phyloP scores from a whole-genome alignment of 37 sponge, comb jelly and placozoan species.

The Axinella damicornis region DNA sequence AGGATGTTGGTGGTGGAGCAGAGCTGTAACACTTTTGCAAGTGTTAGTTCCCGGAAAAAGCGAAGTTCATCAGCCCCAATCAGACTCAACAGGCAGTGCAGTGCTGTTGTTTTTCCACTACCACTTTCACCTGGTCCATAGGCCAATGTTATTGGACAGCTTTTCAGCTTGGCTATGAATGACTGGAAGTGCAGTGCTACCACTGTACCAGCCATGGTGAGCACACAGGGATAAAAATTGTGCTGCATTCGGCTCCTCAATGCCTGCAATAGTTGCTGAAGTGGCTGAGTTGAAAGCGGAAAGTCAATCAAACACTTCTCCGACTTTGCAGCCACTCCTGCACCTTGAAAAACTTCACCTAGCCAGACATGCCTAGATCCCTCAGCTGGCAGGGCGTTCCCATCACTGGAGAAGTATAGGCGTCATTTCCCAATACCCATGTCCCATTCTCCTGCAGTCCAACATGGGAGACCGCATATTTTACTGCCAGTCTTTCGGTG shows the following conservation, averaged over 20 bases:
- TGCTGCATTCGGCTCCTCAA: neutral
- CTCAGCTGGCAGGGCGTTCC: neutral
- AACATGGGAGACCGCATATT: neutral
- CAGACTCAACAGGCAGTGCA: conserved; percentile 14
- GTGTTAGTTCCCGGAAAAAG: conserved; percentile 24
- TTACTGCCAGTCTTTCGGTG: neutral
- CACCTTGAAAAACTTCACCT: neutral
- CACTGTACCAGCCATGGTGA: conserved; percentile 1
- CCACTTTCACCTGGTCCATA: conserved; percentile 8
- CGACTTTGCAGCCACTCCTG: neutral
- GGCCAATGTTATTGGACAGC: conserved; percentile 20
- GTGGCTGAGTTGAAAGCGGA: neutral
- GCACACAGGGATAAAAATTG: conserved; percentile 5
- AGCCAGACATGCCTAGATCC: no score
- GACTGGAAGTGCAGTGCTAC: conserved; percentile 16
- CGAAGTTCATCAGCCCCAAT: neutral
- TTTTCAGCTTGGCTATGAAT: neutral
- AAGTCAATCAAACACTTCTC: neutral
- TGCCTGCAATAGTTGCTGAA: neutral
- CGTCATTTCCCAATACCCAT: conserved; percentile 21
- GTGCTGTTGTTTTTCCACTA: conserved; percentile 46
- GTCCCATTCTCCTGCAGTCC: conserved; percentile 15
- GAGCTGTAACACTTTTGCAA: neutral
- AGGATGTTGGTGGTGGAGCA: conserved; percentile 1
- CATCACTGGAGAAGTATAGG: conserved; percentile 11